phyloP scores from a whole-genome alignment of 2,113 vertebrate species.

The Chlamydotis undulata region DNA sequence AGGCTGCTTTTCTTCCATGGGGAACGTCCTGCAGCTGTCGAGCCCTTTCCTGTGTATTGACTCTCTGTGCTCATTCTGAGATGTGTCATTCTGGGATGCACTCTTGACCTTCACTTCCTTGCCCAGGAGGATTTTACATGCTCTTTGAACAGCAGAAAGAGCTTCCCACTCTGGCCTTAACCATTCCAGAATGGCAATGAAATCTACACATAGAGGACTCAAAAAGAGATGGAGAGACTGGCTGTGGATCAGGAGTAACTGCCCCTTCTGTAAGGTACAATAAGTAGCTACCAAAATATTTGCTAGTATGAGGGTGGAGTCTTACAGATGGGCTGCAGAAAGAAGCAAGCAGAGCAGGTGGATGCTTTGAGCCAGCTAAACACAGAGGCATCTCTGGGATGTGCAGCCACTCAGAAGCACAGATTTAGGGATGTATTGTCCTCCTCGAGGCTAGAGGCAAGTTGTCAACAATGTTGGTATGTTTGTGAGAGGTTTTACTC shows the following conservation, averaged over 20 bases:
- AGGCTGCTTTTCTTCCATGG: background rate
- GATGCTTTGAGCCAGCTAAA: background rate
- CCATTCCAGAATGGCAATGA: background rate
- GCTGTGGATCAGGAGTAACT: background rate
- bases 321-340: background rate
- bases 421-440: background rate
- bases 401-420: background rate
- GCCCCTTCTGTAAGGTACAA: background rate
- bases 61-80: background rate
- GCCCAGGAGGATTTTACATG: background rate
- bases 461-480: background rate
- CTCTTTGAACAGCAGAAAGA: background rate
- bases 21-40: background rate
- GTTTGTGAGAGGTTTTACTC: background rate
- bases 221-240: background rate
- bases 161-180: background rate
- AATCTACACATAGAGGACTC: background rate
- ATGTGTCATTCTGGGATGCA: background rate
- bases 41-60: background rate
- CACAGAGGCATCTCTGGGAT: background rate
- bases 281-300: background rate
- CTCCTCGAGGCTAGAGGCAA: background rate
- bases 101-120: background rate
- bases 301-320: background rate
- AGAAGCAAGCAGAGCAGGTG: background rate